Conservation (phyloP, 2,797 vertebrate species). For the Darevskia mixta region DNA sequence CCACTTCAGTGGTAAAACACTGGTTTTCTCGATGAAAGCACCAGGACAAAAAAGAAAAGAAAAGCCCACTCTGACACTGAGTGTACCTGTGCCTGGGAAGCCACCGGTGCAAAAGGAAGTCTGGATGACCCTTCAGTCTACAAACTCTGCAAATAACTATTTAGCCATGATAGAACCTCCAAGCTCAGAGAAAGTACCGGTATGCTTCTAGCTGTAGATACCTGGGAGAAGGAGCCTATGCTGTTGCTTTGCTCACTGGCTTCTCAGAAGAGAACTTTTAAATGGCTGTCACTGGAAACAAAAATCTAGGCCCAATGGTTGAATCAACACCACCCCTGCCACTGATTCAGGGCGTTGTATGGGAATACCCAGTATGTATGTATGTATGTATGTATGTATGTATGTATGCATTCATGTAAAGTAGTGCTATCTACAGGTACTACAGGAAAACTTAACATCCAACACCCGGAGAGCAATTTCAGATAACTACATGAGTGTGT, state of each 20-base stretch:
- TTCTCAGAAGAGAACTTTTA: background rate
- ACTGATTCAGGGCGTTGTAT: background rate
- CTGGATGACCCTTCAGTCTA: too few relatives aligned
- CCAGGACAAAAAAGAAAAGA: too few relatives aligned
- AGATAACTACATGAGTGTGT: background rate
- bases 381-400: too few relatives aligned
- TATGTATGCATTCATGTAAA: too few relatives aligned
- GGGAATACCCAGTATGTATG: background rate
- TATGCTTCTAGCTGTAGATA: background rate
- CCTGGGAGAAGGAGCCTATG: background rate
- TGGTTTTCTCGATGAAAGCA: too few relatives aligned
- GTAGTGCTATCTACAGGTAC: background rate
- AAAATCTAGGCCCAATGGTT: background rate
- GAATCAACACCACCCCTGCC: background rate
- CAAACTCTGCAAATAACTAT: background rate
- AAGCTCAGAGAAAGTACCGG: background rate
- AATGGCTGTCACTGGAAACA: background rate
- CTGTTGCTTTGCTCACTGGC: background rate
- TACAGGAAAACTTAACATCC: background rate
- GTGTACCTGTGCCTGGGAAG: too few relatives aligned
- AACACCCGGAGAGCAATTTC: background rate
- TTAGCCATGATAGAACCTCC: background rate
- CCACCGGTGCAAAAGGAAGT: too few relatives aligned
- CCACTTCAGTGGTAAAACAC: too few relatives aligned
- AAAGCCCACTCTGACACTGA: too few relatives aligned